Percentiles rank a stretch among this genome's conserved stretches.
Evolutionary conservation across 2,888 invertebrate species (phyloP).

Genomic region (Syrista parreyssii): DNA sequence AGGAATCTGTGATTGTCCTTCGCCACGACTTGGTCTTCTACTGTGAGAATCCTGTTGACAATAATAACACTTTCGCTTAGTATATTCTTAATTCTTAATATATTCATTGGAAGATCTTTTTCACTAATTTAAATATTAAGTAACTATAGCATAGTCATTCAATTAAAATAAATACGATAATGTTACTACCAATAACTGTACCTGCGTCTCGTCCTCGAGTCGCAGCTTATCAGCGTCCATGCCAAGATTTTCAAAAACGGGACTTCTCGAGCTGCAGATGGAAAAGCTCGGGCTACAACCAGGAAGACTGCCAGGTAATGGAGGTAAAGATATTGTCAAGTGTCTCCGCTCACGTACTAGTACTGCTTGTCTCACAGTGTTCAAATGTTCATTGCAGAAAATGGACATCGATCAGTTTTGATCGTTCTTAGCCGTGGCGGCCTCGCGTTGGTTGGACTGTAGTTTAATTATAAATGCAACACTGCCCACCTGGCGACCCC

Average conservation of each 20-base stretch:
- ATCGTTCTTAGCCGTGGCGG: conserved; percentile 18
- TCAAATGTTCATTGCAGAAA: conserved; percentile 11
- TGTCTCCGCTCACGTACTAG: not conserved
- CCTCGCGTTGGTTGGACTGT: conserved; percentile 24
- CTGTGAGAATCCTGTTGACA: conserved; percentile 34
- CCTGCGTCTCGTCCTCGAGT: conserved; percentile 39
- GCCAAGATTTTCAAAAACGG: conserved; percentile 10
- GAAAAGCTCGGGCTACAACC: conserved; percentile 35
- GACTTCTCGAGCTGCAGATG: conserved; percentile 21
- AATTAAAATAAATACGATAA: not conserved
- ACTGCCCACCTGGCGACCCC: conserved; percentile 5
- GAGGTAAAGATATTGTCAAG: conserved; percentile 22
- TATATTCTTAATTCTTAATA: not conserved
- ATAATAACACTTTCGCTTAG: not conserved
- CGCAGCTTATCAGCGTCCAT: conserved; percentile 35
- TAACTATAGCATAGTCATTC: not conserved
- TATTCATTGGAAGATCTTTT: not conserved
- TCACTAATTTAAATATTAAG: not conserved
- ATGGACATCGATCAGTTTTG: conserved; percentile 26
- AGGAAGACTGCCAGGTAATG: conserved; percentile 30
- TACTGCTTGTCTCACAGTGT: not conserved
- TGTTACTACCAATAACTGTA: conserved; percentile 7
- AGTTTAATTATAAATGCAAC: conserved; percentile 24
- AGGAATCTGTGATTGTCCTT: conserved; percentile 24
- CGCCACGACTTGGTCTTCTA: conserved; percentile 38